These are phyloP conservation scores for Ibidorhyncha struthersii DNA, from an alignment of 2,113 vertebrate genomes.

Conservation along the genomic window DNA sequence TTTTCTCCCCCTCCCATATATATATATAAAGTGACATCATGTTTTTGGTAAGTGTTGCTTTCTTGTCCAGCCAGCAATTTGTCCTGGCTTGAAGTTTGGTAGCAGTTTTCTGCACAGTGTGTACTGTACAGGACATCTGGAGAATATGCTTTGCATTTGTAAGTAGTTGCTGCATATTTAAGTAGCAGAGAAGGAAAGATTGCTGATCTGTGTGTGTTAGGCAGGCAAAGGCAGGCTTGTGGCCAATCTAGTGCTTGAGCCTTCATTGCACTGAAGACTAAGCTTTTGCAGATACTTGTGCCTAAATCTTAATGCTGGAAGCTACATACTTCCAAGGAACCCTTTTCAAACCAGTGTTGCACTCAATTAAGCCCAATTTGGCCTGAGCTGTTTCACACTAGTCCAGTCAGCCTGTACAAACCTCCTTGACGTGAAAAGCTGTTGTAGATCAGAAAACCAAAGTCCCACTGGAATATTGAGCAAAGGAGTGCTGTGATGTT, in stretches of 20 bases:
- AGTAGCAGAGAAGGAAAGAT: not conserved
- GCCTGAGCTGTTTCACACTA: not conserved
- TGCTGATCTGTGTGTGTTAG: not conserved
- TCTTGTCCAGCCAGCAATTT: constrained; percentile 5
- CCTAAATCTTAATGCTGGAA: not conserved
- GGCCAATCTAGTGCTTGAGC: not conserved
- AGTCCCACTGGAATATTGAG: not conserved
- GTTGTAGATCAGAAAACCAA: not conserved
- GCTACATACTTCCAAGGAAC: not conserved
- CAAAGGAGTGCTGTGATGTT: not conserved
- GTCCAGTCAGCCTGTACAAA: not conserved
- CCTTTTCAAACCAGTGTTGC: not conserved
- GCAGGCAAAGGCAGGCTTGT: not conserved
- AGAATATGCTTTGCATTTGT: not conserved
- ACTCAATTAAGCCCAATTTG: not conserved
- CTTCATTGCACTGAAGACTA: not conserved
- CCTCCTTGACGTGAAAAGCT: not conserved
- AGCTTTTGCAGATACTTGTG: not conserved
- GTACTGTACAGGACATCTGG: constrained; percentile 14
- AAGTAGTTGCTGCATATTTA: not conserved
- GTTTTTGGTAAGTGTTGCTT: not conserved
- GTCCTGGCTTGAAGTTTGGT: constrained; percentile 5
- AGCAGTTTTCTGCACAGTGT: not conserved
- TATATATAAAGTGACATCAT: not conserved
- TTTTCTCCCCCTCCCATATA: not conserved